These are phyloP conservation scores for Craterocephalus amniculus DNA, from an alignment of 2,797 vertebrate genomes.

Conservation along the genomic window DNA sequence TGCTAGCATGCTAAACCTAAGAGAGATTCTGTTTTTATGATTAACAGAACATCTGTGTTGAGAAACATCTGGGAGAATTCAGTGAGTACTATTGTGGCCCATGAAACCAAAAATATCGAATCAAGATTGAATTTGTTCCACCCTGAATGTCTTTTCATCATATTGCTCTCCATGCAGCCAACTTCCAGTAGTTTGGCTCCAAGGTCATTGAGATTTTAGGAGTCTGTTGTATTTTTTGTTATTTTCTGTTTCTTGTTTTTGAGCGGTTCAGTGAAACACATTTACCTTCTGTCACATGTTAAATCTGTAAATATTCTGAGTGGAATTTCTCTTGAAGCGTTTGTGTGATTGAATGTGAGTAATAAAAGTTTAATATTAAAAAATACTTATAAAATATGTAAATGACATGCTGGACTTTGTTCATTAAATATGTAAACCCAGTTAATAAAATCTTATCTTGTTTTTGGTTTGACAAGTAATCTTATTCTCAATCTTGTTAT, in stretches of 20 bases:
- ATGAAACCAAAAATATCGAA: not conserved
- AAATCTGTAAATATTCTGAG: not conserved
- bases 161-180: not conserved
- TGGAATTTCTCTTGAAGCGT: not conserved
- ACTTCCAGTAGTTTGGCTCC: not conserved
- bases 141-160: not conserved
- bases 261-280: not conserved
- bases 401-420: not conserved
- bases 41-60: not conserved
- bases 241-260: constrained; percentile 11
- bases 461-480: not conserved
- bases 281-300: constrained; percentile 1
- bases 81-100: not conserved
- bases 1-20: not conserved
- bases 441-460: not conserved
- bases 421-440: not conserved
- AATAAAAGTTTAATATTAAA: constrained; percentile 4
- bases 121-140: not conserved
- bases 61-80: not conserved
- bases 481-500: no score
- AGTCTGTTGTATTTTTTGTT: not conserved
- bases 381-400: not conserved
- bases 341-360: constrained; percentile 8
- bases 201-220: not conserved
- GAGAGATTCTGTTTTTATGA: not conserved